Evolutionary conservation across 2,113 vertebrate species (phyloP).

Genomic region (Onychostruthus taczanowskii): DNA sequence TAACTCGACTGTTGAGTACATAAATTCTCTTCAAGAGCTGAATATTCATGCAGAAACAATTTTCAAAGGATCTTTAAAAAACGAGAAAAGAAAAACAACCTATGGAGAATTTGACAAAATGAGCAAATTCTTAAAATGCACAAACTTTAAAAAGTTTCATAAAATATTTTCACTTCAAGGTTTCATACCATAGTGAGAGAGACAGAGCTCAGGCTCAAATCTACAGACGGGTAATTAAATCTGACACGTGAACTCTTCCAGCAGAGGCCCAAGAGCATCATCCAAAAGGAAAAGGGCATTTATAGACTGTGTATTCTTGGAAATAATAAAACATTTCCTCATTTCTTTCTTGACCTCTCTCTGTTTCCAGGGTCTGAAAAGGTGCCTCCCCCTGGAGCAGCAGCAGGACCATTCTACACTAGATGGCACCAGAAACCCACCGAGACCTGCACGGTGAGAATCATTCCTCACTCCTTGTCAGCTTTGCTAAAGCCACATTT

Average conservation of each 20-base stretch:
- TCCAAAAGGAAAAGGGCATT: background rate
- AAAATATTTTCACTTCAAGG: background rate
- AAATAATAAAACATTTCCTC: background rate
- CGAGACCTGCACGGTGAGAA: accelerated
- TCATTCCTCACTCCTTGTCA: background rate
- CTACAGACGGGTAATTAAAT: background rate
- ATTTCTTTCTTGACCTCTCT: background rate
- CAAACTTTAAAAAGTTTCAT: background rate
- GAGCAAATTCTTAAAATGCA: background rate
- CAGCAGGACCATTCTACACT: constrained; percentile 37
- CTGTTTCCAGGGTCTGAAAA: background rate
- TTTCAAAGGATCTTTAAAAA: background rate
- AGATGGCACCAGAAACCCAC: constrained; percentile 73
- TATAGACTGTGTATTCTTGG: accelerated
- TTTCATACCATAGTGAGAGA: background rate
- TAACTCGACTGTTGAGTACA: background rate
- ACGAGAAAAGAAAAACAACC: background rate
- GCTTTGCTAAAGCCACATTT: background rate
- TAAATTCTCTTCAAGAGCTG: background rate
- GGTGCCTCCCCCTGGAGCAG: background rate
- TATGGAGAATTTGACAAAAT: background rate
- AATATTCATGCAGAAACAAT: background rate
- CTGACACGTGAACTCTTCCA: background rate
- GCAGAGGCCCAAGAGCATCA: background rate
- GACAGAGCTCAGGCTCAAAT: background rate